Conservation (phyloP, 2,113 vertebrate genomes). For the Dipodomys ordii region DNA sequence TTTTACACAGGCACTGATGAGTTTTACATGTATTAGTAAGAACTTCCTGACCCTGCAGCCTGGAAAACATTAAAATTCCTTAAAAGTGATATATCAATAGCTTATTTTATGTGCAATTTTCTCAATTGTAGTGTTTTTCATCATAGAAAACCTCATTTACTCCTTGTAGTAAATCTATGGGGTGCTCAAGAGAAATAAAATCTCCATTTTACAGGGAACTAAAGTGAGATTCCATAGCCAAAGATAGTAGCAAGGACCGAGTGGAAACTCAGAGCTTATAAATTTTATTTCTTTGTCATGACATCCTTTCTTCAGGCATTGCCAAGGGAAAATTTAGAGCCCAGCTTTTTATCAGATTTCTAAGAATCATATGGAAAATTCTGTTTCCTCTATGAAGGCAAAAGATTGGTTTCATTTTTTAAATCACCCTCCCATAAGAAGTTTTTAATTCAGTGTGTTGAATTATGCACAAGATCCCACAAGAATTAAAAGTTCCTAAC, state of each 20-base stretch:
- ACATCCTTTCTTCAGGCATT: background rate
- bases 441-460: background rate
- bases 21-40: slow-evolving; percentile 13
- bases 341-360: background rate
- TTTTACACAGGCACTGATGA: background rate
- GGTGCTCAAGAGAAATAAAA: background rate
- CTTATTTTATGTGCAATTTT: slow-evolving; percentile 23
- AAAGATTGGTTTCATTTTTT: background rate
- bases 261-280: background rate
- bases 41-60: background rate
- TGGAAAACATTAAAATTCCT: background rate
- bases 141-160: background rate
- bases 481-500: background rate
- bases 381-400: background rate
- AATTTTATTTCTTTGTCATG: slow-evolving; percentile 35
- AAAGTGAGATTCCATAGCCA: slow-evolving; percentile 35
- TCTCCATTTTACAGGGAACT: slow-evolving; percentile 41
- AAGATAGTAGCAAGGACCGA: background rate
- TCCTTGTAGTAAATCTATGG: background rate
- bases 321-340: background rate
- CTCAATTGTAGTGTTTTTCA: slow-evolving; percentile 9
- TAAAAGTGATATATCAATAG: slow-evolving; percentile 26
- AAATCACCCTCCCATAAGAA: background rate
- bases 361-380: slow-evolving; percentile 24
- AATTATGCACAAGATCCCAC: background rate